These are phyloP conservation scores for Tragelaphus oryx DNA, from an alignment of 2,797 vertebrate species.

Conservation along the genomic window DNA sequence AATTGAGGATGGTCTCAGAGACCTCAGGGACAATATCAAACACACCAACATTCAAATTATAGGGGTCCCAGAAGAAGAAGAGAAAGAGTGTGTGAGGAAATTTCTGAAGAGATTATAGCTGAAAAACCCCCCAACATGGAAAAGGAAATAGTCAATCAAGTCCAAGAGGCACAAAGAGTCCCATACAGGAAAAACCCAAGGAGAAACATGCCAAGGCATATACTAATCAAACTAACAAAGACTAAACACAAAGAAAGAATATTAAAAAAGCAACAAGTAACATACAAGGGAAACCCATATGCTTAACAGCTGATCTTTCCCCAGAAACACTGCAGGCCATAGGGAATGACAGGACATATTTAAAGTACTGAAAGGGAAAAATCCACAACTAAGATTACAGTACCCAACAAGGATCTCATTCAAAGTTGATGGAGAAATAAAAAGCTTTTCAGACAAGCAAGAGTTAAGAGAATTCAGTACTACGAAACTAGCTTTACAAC, in stretches of 20 bases:
- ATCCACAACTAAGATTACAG: neutral
- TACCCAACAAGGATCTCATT: neutral
- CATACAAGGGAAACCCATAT: neutral
- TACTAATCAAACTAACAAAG: neutral
- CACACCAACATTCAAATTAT: neutral
- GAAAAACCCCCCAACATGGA: neutral
- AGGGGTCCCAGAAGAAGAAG: neutral
- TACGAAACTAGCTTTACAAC: neutral
- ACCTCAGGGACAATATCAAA: neutral
- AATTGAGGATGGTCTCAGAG: neutral
- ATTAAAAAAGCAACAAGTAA: neutral
- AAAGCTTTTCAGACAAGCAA: neutral
- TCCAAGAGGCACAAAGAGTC: neutral
- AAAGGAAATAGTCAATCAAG: neutral
- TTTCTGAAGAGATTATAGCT: neutral
- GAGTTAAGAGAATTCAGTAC: neutral
- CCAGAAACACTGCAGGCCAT: neutral
- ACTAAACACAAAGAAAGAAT: neutral
- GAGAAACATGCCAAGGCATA: accelerated
- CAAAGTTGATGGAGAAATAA: neutral
- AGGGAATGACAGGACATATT: neutral
- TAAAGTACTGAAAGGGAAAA: neutral
- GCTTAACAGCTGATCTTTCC: neutral
- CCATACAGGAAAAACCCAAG: neutral
- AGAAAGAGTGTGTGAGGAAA: neutral